Conservation (phyloP, 2,888 invertebrate genomes). For the Shargacucullia verbasci region DNA sequence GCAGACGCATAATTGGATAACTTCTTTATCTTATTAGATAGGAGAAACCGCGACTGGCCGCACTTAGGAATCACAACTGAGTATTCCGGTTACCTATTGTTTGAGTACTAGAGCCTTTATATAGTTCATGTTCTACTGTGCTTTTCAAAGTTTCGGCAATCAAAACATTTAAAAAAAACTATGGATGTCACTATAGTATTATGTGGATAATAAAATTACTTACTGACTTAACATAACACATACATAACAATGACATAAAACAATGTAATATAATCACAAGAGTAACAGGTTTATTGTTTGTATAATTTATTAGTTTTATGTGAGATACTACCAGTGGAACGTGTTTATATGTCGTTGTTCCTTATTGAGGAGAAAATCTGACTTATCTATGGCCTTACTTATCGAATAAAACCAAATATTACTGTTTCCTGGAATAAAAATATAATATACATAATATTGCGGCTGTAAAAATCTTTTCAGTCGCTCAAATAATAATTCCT, state of each 20-base stretch:
- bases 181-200: too few relatives aligned
- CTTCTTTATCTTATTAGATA: constrained; percentile 12
- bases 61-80: too few relatives aligned
- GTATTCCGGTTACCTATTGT: not conserved
- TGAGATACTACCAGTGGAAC: not conserved
- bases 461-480: too few relatives aligned
- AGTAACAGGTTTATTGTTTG: not conserved
- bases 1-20: constrained; percentile 13
- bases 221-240: not conserved
- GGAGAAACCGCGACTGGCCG: not conserved
- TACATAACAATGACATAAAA: not conserved
- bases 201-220: not conserved
- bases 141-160: too few relatives aligned
- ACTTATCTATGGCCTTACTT: too few relatives aligned
- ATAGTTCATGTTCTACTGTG: too few relatives aligned
- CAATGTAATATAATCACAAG: not conserved
- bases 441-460: too few relatives aligned
- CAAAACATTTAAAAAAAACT: too few relatives aligned
- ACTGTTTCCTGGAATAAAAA: too few relatives aligned
- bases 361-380: too few relatives aligned
- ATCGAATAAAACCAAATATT: too few relatives aligned
- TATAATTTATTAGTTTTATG: not conserved
- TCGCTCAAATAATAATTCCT: too few relatives aligned
- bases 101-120: not conserved
- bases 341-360: not conserved